Evolutionary conservation across 1,140 invertebrate genomes (phyloP), one percentile per base, ranked within the genome.

Genomic region (Papilio helenus): DNA sequence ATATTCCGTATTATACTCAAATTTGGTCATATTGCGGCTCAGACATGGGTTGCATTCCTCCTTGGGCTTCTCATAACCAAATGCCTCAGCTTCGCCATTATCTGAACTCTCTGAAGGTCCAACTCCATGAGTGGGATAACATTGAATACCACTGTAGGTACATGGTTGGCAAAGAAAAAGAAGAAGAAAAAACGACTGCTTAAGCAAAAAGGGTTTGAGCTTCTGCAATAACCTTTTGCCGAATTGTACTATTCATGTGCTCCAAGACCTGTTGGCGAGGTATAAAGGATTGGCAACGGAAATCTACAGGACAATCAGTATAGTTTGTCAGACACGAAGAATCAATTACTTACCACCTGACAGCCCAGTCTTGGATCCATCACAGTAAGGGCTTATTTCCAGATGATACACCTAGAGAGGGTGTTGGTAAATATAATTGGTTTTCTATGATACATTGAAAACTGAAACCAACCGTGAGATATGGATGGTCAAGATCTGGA

Each of bases 371-470:
- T n/a, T n/a, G n/a, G n/a, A n/a, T n/a, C n/a, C n/a, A n/a, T n/a
- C n/a, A n/a, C n/a, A n/a, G n/a, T n/a, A n/a, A n/a, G n/a, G n/a
- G n/a, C n/a, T n/a, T n/a, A n/a, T n/a, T n/a, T n/a, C n/a, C n/a
- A n/a, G n/a, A n/a, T n/a, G 49, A 51, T 51, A 51, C 49, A 51
- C 49, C 49, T 51, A 51, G 49, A 51, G 49, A 51, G 49, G 49
- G 49, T 51, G 49, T 51, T 51, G 49, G 49, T 51, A 51, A 51
- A 51, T 51, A 51, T 51, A 51, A 51, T 51, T 51, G 49, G 49
- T 51, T 51, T 51, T 51, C 49, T 51, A 51, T 51, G 49, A 51
- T 51, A 51, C 49, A 51, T 51, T 51, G 49, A 51, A 51, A 51
- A 51, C 49, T 51, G 49, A 51, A 51, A 51, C 49, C 49, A 51